A percentile compares a stretch with the other conserved stretches of the same genome.
Conservation (phyloP, 1,140 invertebrate species). For the Drosophila mayri region DNA sequence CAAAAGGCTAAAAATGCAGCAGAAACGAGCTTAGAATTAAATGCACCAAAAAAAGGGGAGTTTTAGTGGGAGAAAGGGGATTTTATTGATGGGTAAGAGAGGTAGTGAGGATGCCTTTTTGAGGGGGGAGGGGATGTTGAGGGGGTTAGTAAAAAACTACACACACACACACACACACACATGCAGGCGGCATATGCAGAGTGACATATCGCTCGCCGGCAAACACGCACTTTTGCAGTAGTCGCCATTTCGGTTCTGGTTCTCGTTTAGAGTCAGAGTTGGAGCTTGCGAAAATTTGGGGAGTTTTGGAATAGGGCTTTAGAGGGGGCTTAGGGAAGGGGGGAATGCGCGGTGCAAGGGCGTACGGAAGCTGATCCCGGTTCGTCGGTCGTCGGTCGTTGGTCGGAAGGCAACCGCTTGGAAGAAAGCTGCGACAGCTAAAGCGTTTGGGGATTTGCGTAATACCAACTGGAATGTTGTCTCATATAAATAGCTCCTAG, state of each 20-base stretch:
- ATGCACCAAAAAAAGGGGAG: constrained; percentile 27
- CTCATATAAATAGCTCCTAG: constrained; percentile 76
- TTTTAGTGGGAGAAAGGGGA: not conserved
- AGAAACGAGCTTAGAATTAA: constrained; percentile 48
- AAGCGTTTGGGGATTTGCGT: constrained; percentile 81
- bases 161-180: constrained; percentile 9
- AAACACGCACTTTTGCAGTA: constrained; percentile 79
- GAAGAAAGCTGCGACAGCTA: constrained; percentile 82
- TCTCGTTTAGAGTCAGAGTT: not conserved
- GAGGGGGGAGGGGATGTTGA: not conserved
- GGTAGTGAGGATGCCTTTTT: not conserved
- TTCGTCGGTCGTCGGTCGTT: constrained; percentile 34
- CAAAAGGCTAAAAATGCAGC: constrained; percentile 40
- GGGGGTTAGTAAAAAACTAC: not conserved
- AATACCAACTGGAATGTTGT: constrained; percentile 81
- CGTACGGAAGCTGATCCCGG: constrained; percentile 6
- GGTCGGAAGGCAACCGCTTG: constrained; percentile 76
- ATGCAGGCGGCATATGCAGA: constrained; percentile 25
- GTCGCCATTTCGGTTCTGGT: constrained; percentile 40
- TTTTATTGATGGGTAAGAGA: no score
- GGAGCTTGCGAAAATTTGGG: not conserved
- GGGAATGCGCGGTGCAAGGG: not conserved
- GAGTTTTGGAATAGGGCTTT: not conserved
- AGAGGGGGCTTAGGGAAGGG: not conserved
- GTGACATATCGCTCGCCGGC: constrained; percentile 66